phyloP scores from a whole-genome alignment of 1,140 invertebrate species.

The Brachionus calyciflorus region DNA sequence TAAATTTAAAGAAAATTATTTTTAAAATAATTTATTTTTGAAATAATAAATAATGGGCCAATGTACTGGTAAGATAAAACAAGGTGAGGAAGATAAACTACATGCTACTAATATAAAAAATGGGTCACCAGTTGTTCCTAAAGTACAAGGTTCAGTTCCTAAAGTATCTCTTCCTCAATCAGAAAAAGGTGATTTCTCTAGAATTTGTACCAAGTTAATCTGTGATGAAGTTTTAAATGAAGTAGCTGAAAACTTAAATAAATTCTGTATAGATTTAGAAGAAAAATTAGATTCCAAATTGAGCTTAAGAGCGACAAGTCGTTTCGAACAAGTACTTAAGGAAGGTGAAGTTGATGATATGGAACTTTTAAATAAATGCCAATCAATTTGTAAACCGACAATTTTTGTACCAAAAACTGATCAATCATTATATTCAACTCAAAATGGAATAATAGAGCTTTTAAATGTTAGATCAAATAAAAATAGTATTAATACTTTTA shows the following conservation, averaged over 20 bases:
- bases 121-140: no score
- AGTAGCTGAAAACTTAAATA: no score
- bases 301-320: not conserved
- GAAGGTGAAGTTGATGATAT: constrained; percentile 11
- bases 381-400: not conserved
- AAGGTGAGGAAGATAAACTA: not conserved
- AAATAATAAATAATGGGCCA: not conserved
- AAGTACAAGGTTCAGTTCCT: no score
- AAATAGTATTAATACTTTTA: not conserved
- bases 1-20: not conserved
- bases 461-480: not conserved
- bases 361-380: not conserved
- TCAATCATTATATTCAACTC: constrained; percentile 1
- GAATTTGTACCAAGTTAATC: no score
- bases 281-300: not conserved
- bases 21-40: not conserved
- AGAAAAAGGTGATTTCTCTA: not conserved
- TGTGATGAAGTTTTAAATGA: no score
- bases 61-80: not conserved
- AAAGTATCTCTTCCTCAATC: not conserved
- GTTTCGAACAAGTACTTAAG: not conserved
- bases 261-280: not conserved
- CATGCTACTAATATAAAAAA: not conserved
- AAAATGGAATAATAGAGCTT: not conserved
- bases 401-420: not conserved